Evolutionary conservation across 2,797 vertebrate species (phyloP).

Genomic region (Poecilia gillii): DNA sequence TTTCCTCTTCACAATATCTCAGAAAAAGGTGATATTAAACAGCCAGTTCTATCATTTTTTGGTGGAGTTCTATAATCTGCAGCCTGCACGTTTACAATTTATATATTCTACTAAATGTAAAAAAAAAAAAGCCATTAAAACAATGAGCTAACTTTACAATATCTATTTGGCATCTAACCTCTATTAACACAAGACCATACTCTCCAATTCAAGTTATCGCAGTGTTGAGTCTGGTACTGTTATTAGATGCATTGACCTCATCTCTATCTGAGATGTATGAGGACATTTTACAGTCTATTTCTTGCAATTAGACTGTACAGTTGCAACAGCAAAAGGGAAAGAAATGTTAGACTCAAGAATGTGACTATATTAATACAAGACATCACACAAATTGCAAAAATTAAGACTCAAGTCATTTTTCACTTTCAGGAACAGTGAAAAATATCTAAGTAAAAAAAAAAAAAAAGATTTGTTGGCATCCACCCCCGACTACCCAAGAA

Average conservation of each 20-base stretch:
- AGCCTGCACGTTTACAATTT: not conserved
- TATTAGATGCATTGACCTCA: not conserved
- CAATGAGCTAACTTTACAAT: not conserved
- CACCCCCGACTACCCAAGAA: slow-evolving; percentile 5
- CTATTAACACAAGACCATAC: not conserved
- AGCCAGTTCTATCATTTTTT: not conserved
- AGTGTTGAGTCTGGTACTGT: not conserved
- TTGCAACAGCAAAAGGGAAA: not conserved
- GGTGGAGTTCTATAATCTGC: not conserved
- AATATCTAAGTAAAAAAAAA: not conserved
- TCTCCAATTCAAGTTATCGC: not conserved
- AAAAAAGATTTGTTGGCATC: slow-evolving; percentile 1
- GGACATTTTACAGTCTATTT: not conserved
- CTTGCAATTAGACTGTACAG: not conserved
- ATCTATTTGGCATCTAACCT: not conserved
- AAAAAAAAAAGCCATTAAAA: not conserved
- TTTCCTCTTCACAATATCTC: too few species aligned
- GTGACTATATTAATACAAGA: not conserved
- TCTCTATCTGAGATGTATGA: not conserved
- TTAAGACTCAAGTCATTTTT: not conserved
- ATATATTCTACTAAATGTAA: not conserved
- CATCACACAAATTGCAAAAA: not conserved
- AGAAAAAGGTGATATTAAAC: too few species aligned
- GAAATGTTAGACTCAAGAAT: not conserved
- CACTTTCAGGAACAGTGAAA: not conserved